Evolutionary conservation across 2,888 invertebrate species (phyloP), one percentile per base, ranked within the genome.

Genomic region (Eupithecia dodoneata): DNA sequence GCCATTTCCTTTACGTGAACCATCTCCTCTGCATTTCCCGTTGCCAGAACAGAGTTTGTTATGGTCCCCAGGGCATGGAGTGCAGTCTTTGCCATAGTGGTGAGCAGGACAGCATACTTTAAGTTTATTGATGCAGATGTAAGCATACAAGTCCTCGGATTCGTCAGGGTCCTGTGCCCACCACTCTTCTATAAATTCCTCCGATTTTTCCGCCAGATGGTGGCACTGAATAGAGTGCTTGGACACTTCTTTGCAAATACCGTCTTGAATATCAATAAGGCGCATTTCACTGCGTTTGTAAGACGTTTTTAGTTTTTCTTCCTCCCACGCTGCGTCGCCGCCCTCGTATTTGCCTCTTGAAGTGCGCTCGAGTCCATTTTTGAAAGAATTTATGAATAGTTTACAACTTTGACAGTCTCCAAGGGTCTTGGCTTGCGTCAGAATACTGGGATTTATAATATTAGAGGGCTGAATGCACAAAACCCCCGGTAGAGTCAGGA

Each of bases 261-360:
- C 95, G 86, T 99, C 99, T 91, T 98, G 97, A 74, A 99, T 98
- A 91, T 99, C 99, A 15, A 98, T 96, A 65, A 99, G 94, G 72
- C 99, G 96, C 77, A 99, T 97, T 95, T 99, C 99, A 90, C 99
- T 98, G 12, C 96, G 97, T 80, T 97, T 96, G 89, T 99, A 99
- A 2, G 97, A 96, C 73, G 97, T 97, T 81, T 97, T 97, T 74
- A 98, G 92, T 84, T 98, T 98, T 87, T 98, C 97, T 89, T 98
- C 98, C 89, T 99, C 99, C 98, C 99, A 99, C 6, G 98, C 98
- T 0, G 98, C 96, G 89, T 99, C 99, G 0, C 99, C 99, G 4
- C 99, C 99, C 85, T 98, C 99, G 92, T 97, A 98, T 90, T 98
- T 98, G 13, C 97, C 98, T 84, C 98, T 96, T n/a, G 97, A 95